Evolutionary conservation across 2,888 invertebrate species (phyloP).

Genomic region (Cyrtodaria siliqua): DNA sequence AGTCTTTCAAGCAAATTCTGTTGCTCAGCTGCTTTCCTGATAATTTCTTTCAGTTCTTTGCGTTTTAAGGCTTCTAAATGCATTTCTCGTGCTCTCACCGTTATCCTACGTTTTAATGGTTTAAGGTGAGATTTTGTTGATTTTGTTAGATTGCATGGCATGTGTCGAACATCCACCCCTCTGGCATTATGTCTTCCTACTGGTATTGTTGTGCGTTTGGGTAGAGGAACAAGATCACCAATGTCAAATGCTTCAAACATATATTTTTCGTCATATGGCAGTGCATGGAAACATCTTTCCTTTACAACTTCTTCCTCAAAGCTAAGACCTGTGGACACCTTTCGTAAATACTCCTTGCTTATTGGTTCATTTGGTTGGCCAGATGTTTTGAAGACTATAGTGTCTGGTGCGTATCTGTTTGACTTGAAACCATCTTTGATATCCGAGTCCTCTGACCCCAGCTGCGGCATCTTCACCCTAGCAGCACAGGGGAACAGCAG

Average conservation of each 20-base stretch:
- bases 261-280: slow-evolving; percentile 84
- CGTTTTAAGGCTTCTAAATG: slow-evolving; percentile 73
- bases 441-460: slow-evolving; percentile 76
- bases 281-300: slow-evolving; percentile 81
- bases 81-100: slow-evolving; percentile 75
- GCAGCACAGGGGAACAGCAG: slow-evolving; percentile 80
- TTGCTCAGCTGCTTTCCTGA: slow-evolving; percentile 20
- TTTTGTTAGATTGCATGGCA: slow-evolving; percentile 80
- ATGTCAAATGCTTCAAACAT: slow-evolving; percentile 79
- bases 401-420: slow-evolving; percentile 57
- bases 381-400: slow-evolving; percentile 61
- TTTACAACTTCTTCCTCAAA: slow-evolving; percentile 84
- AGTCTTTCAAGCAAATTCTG: slow-evolving; percentile 23
- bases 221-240: slow-evolving; percentile 71
- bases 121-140: slow-evolving; percentile 73
- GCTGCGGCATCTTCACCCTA: slow-evolving; percentile 79
- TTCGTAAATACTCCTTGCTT: slow-evolving; percentile 75
- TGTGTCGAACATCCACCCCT: slow-evolving; percentile 75
- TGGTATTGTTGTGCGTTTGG: slow-evolving; percentile 63
- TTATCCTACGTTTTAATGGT: slow-evolving; percentile 76
- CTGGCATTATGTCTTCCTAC: slow-evolving; percentile 77
- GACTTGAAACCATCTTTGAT: slow-evolving; percentile 58
- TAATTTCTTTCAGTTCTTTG: slow-evolving; percentile 55
- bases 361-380: slow-evolving; percentile 63
- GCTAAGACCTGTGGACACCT: slow-evolving; percentile 78